phyloP scores from a whole-genome alignment of 2,888 invertebrate genomes.

The Machimus rusticus region DNA sequence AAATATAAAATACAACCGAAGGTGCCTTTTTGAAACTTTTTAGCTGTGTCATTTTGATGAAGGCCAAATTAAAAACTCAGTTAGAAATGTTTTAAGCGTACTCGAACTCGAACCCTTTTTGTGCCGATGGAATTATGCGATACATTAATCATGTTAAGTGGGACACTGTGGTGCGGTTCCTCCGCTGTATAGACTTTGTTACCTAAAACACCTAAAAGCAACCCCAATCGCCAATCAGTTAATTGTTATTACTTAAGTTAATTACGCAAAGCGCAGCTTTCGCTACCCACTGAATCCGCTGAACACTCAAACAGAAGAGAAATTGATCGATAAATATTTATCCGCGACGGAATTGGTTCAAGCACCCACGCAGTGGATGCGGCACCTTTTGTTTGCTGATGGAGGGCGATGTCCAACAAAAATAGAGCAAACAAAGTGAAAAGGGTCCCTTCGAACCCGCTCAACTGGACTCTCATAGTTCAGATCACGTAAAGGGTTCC shows the following conservation, averaged over 20 bases:
- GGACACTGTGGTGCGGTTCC: not conserved
- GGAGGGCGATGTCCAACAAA: not conserved
- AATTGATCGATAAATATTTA: slow-evolving; percentile 21
- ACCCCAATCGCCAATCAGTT: not conserved
- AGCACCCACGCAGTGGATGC: not conserved
- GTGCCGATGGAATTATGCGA: not conserved
- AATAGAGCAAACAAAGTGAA: not conserved
- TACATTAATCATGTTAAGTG: not conserved
- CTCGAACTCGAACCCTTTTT: not conserved
- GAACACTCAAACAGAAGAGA: not conserved
- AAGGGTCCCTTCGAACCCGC: not conserved
- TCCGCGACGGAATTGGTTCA: not conserved
- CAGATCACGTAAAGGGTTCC: slow-evolving; percentile 19
- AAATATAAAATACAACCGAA: not conserved
- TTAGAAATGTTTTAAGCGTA: not conserved
- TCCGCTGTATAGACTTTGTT: not conserved
- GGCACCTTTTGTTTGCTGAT: not conserved
- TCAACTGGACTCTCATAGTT: not conserved
- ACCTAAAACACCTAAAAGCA: not conserved
- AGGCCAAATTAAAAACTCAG: not conserved
- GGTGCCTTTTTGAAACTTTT: not conserved
- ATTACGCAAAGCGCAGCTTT: not conserved
- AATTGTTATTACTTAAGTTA: not conserved
- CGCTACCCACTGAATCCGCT: not conserved
- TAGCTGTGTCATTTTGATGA: not conserved